Conservation (phyloP, 2,888 invertebrate species). For the Suillia variegata region DNA sequence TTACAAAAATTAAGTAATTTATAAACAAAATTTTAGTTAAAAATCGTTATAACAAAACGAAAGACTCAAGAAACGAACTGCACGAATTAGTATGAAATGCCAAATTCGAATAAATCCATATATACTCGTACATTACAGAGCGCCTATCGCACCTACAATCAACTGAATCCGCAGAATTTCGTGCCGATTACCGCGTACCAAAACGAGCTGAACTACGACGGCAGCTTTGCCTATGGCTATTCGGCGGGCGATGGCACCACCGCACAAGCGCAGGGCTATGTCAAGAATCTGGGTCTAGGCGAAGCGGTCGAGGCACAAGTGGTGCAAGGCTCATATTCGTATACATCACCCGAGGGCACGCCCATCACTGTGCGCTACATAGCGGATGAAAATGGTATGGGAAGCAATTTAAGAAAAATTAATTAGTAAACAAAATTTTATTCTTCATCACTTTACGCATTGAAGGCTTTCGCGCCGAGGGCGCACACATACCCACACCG, state of each 20-base stretch:
- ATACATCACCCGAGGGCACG: slow-evolving; percentile 75
- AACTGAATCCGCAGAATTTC: slow-evolving; percentile 53
- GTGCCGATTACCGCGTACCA: slow-evolving; percentile 61
- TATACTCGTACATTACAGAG: neutral
- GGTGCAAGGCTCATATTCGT: slow-evolving; percentile 77
- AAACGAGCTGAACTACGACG: slow-evolving; percentile 60
- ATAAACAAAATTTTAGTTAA: no score
- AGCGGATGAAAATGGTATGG: slow-evolving; percentile 75
- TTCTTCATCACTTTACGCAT: neutral
- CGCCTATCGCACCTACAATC: slow-evolving; percentile 49
- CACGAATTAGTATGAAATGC: no score
- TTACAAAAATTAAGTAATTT: no score
- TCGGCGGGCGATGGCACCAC: slow-evolving; percentile 79
- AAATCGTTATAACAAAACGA: no score
- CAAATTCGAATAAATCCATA: slow-evolving; percentile 23
- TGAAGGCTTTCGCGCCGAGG: slow-evolving; percentile 58
- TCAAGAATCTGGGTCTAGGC: slow-evolving; percentile 73
- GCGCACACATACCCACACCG: slow-evolving; percentile 58
- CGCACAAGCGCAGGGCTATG: slow-evolving; percentile 77
- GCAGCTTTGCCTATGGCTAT: slow-evolving; percentile 67
- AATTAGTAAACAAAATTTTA: no score
- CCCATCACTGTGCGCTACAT: slow-evolving; percentile 74
- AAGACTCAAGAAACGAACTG: neutral
- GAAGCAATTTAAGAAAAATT: neutral
- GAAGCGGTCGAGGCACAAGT: slow-evolving; percentile 71